A percentile compares a stretch with the other conserved stretches of the same genome.
phyloP scores from a whole-genome alignment of 2,113 vertebrate genomes.

The Bujurquina vittata region DNA sequence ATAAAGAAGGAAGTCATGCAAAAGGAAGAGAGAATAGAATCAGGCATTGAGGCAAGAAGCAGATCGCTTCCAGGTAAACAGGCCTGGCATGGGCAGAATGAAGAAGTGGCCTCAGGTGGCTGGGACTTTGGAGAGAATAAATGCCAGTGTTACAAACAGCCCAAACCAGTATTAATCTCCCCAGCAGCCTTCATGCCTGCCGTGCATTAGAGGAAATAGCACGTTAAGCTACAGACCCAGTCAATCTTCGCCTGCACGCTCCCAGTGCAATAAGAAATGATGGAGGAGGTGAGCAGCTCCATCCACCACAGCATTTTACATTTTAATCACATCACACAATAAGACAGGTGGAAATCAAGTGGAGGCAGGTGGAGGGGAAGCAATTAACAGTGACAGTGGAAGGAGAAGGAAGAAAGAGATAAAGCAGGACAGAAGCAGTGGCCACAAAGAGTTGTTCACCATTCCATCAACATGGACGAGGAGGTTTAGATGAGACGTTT shows the following conservation, averaged over 20 bases:
- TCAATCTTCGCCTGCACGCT: constrained; percentile 66
- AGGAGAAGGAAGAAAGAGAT: neutral
- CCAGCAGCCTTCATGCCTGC: constrained; percentile 71
- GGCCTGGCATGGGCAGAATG: constrained; percentile 45
- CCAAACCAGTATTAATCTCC: constrained; percentile 78
- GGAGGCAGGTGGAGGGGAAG: constrained; percentile 47
- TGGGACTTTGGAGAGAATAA: constrained; percentile 76
- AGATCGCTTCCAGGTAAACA: constrained; percentile 56
- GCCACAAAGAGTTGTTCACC: neutral
- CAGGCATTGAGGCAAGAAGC: constrained; percentile 7
- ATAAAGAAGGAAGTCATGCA: neutral
- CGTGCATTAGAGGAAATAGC: constrained; percentile 76
- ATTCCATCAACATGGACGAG: constrained; percentile 16
- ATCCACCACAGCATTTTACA: constrained; percentile 68
- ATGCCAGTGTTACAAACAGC: constrained; percentile 77
- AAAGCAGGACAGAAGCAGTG: neutral
- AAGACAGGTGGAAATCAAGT: constrained; percentile 66
- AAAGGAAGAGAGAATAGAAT: constrained; percentile 5
- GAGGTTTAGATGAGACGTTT: constrained; percentile 14
- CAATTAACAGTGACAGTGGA: constrained; percentile 58
- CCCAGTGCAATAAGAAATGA: constrained; percentile 74
- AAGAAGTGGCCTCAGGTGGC: constrained; percentile 64
- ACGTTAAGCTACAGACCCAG: constrained; percentile 64
- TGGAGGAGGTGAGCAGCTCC: constrained; percentile 62
- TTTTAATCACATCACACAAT: constrained; percentile 80